Evolutionary conservation across 2,113 vertebrate species (phyloP).

Genomic region (Puntigrus tetrazona): DNA sequence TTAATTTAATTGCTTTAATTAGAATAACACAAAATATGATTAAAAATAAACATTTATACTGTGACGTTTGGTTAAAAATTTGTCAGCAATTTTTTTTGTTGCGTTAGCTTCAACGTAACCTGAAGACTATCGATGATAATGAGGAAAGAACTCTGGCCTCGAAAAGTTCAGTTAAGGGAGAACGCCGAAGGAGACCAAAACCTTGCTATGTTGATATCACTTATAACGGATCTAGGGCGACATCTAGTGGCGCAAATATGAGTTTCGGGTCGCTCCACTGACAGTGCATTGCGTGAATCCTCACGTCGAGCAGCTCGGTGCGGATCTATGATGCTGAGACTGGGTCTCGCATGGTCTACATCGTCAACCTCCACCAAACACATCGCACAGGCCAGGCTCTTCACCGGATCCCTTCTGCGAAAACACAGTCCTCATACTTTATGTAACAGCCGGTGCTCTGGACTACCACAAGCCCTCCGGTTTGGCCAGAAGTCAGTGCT

Average conservation of each 20-base stretch:
- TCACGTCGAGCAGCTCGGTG: background rate
- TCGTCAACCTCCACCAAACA: conserved; percentile 43
- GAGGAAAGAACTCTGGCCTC: no score
- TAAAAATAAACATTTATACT: background rate
- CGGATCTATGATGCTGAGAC: conserved; percentile 67
- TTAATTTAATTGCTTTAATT: background rate
- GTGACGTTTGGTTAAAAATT: background rate
- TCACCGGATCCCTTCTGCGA: conserved; percentile 28
- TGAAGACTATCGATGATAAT: no score
- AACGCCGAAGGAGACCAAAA: background rate
- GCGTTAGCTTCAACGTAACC: no score
- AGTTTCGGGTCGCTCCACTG: background rate
- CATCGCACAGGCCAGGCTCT: conserved; percentile 39
- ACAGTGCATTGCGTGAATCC: background rate
- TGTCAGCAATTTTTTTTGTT: no score
- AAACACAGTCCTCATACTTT: background rate
- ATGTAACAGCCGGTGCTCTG: conserved; percentile 12
- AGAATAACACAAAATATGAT: background rate
- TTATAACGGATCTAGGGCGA: background rate
- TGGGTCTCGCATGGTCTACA: conserved; percentile 57
- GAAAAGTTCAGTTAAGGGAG: no score
- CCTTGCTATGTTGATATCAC: background rate
- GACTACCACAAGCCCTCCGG: conserved; percentile 36
- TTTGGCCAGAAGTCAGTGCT: conserved; percentile 31
- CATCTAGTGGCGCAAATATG: conserved; percentile 31